phyloP scores from a whole-genome alignment of 2,113 vertebrate genomes.

The Psittacara wagleri region DNA sequence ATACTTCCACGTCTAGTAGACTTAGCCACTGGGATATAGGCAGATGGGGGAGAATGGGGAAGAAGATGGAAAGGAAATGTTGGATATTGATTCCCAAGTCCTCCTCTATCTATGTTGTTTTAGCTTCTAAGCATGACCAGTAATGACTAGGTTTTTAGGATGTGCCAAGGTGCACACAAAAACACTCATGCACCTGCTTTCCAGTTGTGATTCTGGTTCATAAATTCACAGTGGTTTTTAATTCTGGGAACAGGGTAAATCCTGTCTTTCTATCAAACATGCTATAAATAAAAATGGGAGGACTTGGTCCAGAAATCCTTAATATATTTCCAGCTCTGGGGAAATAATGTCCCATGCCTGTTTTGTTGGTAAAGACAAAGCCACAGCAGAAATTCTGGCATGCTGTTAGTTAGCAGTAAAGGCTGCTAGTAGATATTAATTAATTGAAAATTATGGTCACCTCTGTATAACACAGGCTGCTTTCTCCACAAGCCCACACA shows the following conservation, averaged over 20 bases:
- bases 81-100: background rate
- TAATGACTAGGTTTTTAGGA: background rate
- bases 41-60: background rate
- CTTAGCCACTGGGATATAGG: background rate
- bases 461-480: background rate
- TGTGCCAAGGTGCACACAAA: background rate
- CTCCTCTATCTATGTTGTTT: background rate
- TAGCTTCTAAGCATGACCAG: background rate
- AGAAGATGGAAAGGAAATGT: background rate
- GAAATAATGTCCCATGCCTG: background rate
- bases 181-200: background rate
- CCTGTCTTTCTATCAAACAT: background rate
- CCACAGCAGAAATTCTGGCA: background rate
- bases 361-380: background rate
- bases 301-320: background rate
- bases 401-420: background rate
- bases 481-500: accelerated
- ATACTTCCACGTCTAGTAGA: accelerated
- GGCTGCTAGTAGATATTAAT: background rate
- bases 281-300: background rate
- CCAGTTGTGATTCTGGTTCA: background rate
- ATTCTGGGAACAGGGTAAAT: background rate
- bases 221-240: background rate
- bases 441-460: background rate
- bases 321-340: background rate